Conservation (phyloP, 53 echinoderm and acorn worm species). For the Zoroaster sp. region DNA sequence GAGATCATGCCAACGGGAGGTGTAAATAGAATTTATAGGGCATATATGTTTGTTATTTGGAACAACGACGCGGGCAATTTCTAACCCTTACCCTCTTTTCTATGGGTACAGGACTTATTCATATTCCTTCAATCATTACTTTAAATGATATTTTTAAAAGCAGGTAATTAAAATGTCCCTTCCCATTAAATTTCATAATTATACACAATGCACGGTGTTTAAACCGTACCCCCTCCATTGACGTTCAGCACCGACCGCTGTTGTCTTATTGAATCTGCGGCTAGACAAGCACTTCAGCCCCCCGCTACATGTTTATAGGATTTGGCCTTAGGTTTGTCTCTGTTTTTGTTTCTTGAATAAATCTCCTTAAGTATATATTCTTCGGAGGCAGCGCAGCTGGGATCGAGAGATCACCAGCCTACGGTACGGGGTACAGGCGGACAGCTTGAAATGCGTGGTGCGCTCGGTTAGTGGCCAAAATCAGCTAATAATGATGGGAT, state of each 20-base stretch:
- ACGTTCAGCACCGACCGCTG: neutral
- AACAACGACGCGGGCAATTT: neutral
- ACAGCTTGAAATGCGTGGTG: neutral
- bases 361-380: slow-evolving; percentile 28
- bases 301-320: slow-evolving; percentile 54
- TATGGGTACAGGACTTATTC: neutral
- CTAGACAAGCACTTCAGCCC: slow-evolving; percentile 18
- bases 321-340: slow-evolving; percentile 51
- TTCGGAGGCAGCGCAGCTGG: neutral
- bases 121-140: neutral
- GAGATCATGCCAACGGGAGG: neutral
- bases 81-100: neutral
- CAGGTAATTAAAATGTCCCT: neutral
- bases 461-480: neutral
- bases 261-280: neutral
- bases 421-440: neutral
- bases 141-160: neutral
- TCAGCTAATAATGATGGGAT: neutral
- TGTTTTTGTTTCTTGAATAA: slow-evolving; percentile 52
- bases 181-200: neutral
- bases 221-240: neutral
- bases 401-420: neutral
- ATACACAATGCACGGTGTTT: neutral
- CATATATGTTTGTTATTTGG: neutral
- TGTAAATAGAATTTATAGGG: neutral